Evolutionary conservation across 2,113 vertebrate genomes (phyloP).

Genomic region (Cryptotis parvus): DNA sequence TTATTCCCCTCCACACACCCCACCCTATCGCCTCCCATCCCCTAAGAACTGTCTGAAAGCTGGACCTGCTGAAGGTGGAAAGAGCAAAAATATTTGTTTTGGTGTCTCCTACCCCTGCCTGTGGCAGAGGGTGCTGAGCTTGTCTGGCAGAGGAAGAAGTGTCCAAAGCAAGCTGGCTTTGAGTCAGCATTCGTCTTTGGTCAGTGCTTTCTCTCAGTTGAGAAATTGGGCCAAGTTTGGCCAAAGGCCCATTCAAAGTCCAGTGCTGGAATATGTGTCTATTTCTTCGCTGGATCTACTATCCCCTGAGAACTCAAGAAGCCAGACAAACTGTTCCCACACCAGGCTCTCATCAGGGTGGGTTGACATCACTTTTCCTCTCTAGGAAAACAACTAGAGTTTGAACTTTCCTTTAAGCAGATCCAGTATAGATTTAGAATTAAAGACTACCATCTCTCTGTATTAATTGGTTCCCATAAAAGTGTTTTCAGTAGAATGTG

Average conservation of each 20-base stretch:
- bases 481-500: background rate
- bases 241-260: constrained; percentile 73
- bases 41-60: background rate
- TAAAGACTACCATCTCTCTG: constrained; percentile 44
- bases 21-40: background rate
- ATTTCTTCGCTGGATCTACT: constrained; percentile 67
- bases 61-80: background rate
- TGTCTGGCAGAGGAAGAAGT: constrained; percentile 40
- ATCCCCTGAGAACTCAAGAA: constrained; percentile 71
- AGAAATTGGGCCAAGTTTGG: constrained; percentile 81
- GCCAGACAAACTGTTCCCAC: constrained; percentile 77
- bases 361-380: constrained; percentile 72
- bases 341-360: constrained; percentile 65
- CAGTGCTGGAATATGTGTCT: constrained; percentile 71
- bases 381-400: constrained; percentile 65
- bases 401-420: constrained; percentile 68
- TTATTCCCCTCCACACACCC: background rate
- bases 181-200: constrained; percentile 58
- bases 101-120: constrained; percentile 8
- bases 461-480: background rate
- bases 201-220: constrained; percentile 65
- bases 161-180: constrained; percentile 63
- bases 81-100: background rate
- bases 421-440: constrained; percentile 61
- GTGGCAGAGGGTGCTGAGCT: constrained; percentile 28